Base-by-base conservation (phyloP, 2,888 invertebrate species). In the Drosophila percnosoma region DNA sequence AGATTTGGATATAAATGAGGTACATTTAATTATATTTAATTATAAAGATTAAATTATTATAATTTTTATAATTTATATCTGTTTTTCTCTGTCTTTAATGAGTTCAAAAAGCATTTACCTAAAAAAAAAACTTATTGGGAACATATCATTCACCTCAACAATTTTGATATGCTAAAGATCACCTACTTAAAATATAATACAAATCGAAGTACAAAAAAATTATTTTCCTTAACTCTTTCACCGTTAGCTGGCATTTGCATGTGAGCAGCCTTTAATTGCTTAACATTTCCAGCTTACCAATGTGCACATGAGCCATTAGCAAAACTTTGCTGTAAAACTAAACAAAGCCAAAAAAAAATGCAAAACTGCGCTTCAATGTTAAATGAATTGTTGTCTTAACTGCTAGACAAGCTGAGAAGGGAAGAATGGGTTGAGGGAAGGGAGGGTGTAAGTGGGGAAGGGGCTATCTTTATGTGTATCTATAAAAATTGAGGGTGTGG, bases 351-450 rank as follows among this genome's bases (percentile, higher is more conserved):
- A 31, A 34, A 27, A 51, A 59, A 53, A 60, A 58, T 54, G 59
- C 36, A 66, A 69, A 80, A 58, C 70, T 73, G 75, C 72, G 77
- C 85, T 87, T 82, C 85, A 82, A 87, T 89, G 88, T 89, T 86
- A 86, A 86, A 89, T 87, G 85, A 86, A 86, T 86, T 89, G 85
- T 89, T 87, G 85, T 86, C 85, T 89, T 87, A 86, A 87, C 85
- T 85, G 85, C 75, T 73, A 74, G 73, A 81, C 70, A 70, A 63
- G 70, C 62, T 36, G 67, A 48, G 62, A 51, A 29, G 18, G 29
- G 13, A 0, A 24, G n/a, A 0, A 5, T 0, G 18, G n/a, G 5
- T 3, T 33, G n/a, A 0, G 2, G 15, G 13, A 21, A 2, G 27
- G 13, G 15, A 8, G 8, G 0, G 5, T 8, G 11, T 24, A 5